Base-by-base conservation (phyloP, 2,888 invertebrate species). In the Sepiola atlantica region DNA sequence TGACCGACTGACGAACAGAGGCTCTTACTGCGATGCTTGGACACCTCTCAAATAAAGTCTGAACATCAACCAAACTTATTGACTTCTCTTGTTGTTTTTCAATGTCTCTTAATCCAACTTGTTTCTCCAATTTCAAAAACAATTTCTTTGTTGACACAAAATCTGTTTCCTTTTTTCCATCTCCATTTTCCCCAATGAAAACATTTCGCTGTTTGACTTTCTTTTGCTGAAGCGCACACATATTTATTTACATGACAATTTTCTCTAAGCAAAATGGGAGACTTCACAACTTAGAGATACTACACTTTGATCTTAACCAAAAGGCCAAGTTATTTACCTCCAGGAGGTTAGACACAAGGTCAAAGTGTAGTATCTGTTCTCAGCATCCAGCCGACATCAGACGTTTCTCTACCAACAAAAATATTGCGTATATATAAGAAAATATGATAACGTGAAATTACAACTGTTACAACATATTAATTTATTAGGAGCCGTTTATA, bases 81-180 rank as follows among this genome's bases (percentile, higher is more conserved):
- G n/a, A n/a, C n/a, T 77, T 77, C n/a, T 32, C n/a, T 77, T n/a
- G 6, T 61, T 61, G 0, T 24, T 24, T 61, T 61, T 61, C 21
- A 21, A 32, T 77, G n/a, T 18, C n/a, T 32, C n/a, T 32, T 77
- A 32, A n/a, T 77, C 77, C 77, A n/a, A 1, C 12, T n/a, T 77
- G n/a, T 16, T 77, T 77, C 77, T 77, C 77, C n/a, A n/a, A 77
- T 77, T 77, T 77, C 77, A n/a, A 77, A 77, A 77, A n/a, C 77
- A 77, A n/a, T 77, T n/a, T 77, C n/a, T 77, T n/a, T 77, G 77
- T n/a, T 77, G 77, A 77, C n/a, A 77, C n/a, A 77, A 77, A 77
- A n/a, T n/a, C 2, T 77, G n/a, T 77, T n/a, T n/a, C 16, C 20
- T n/a, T n/a, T 77, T 77, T 77, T 18, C 21, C 12, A 8, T 16